These are phyloP conservation scores for Rhagoletis pomonella DNA, from an alignment of 1,140 invertebrate species.

Conservation along the genomic window DNA sequence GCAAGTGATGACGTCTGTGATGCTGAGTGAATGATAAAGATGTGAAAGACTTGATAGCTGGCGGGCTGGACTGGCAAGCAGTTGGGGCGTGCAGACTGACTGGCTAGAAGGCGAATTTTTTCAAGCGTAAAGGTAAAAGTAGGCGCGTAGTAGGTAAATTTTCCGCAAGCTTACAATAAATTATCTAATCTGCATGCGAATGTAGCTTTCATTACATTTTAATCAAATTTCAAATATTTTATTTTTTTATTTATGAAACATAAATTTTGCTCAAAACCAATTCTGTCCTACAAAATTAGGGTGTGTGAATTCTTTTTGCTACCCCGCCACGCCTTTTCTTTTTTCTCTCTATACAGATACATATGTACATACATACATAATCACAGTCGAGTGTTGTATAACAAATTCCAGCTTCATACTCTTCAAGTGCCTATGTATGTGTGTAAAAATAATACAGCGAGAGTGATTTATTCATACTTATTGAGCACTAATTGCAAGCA, in stretches of 20 bases:
- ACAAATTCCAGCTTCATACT: neutral
- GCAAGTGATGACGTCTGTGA: constrained; percentile 37
- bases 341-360: no score
- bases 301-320: neutral
- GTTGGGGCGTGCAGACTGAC: neutral
- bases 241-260: no score
- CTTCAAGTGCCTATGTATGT: neutral
- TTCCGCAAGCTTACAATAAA: no score
- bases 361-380: no score
- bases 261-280: no score
- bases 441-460: neutral
- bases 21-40: constrained; percentile 31
- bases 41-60: neutral
- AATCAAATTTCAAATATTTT: no score
- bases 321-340: neutral
- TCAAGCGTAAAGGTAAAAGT: no score
- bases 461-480: neutral
- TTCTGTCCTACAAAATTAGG: no score
- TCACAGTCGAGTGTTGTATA: neutral
- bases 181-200: no score
- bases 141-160: no score
- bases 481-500: neutral
- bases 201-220: no score
- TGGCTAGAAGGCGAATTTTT: neutral
- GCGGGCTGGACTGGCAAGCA: neutral